Evolutionary conservation across 2,113 vertebrate species (phyloP), one percentile per base, ranked within the genome.

Genomic region (Patagioenas fasciata): DNA sequence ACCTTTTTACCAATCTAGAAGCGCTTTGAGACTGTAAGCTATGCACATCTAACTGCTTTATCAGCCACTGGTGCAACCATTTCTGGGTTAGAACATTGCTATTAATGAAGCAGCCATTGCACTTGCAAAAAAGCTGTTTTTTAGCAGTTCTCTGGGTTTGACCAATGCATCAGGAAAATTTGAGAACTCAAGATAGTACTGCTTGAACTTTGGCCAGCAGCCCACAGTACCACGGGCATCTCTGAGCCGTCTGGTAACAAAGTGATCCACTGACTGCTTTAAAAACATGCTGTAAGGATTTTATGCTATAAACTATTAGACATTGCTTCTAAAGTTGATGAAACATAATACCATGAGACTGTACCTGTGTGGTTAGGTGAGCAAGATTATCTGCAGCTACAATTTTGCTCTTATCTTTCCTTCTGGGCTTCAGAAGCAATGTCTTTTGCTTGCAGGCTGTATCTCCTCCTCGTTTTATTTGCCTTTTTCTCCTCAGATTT

Each of bases 1-100:
- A 96, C 95, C 87, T 97, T 94, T 73, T 91, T 60, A 54, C 34
- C 53, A 60, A 38, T 73, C 56, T 64, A 2, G 65, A 88, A 60
- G 65, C 0, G 80, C 73, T 92, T 87, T 89, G 70, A 79, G 13
- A 31, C 74, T 60, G 11, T 79, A 67, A 78, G 3, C 24, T 71
- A 6, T 4, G 23, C 72, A 36, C 5, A 0, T 66, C 2, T 51
- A 78, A 83, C 47, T 89, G 61, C 75, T 91, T 92, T 40, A 6
- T 70, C 60, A 56, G 65, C 69, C n/a, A 48, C 80, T 71, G 53
- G 36, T 80, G 57, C 85, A 77, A 56, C 42, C 9, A 1, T 67
- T 86, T 78, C 56, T 89, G 42, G 77, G 47, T 44, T 61, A 54
- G 47, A 73, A 57, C 1, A 1, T 57, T 48, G 38, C n/a, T 54